Evolutionary conservation across 2,113 vertebrate species (phyloP).

Genomic region (Carassius carassius): DNA sequence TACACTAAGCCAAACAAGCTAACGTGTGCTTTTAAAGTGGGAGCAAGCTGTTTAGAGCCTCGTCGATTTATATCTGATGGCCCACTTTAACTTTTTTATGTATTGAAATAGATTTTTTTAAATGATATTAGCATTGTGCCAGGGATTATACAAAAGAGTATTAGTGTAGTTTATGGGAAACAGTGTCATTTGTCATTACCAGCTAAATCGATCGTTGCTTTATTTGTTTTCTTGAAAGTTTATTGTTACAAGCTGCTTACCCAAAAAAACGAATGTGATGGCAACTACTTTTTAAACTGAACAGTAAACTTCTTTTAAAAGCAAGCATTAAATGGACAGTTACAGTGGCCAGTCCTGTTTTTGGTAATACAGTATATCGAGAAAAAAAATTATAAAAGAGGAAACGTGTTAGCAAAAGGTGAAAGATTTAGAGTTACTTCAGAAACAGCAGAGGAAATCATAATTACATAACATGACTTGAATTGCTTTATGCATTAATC

Average conservation of each 20-base stretch:
- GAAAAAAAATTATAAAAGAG: conserved; percentile 44
- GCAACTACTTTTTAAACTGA: conserved; percentile 37
- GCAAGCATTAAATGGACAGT: conserved; percentile 26
- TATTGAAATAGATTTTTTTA: neutral
- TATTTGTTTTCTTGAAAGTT: conserved; percentile 45
- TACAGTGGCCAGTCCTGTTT: conserved; percentile 39
- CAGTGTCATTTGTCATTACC: conserved; percentile 74
- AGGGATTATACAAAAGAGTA: conserved; percentile 72
- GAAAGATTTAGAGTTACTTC: conserved; percentile 45
- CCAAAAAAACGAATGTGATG: neutral
- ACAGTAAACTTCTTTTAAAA: conserved; percentile 1
- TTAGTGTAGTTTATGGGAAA: conserved; percentile 51
- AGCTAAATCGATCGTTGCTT: conserved; percentile 75
- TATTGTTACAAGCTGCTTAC: conserved; percentile 37
- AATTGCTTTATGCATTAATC: neutral
- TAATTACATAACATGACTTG: conserved; percentile 12
- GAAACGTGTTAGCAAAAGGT: conserved; percentile 35
- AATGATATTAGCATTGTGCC: conserved; percentile 48
- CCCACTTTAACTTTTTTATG: neutral
- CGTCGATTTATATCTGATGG: neutral
- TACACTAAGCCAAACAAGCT: conserved; percentile 32
- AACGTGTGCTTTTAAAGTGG: conserved; percentile 19
- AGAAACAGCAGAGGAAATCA: conserved; percentile 48
- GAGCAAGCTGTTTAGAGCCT: neutral
- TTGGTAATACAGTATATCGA: conserved; percentile 60